Conservation (phyloP, 2,797 vertebrate genomes). For the Pyrocephalus nanus region DNA sequence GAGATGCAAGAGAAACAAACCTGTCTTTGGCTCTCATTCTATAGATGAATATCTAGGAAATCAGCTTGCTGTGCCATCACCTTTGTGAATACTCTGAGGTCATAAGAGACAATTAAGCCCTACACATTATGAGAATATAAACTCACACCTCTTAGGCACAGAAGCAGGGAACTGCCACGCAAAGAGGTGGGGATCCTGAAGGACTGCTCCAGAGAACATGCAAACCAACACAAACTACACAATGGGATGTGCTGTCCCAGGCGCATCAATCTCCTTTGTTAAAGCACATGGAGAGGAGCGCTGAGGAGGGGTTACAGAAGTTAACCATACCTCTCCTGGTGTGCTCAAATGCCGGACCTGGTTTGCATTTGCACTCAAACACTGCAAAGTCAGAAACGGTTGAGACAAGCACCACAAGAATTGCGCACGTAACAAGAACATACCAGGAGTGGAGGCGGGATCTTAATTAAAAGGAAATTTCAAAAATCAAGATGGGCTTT, state of each 20-base stretch:
- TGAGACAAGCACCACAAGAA: background rate
- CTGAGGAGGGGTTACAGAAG: background rate
- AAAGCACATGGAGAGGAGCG: background rate
- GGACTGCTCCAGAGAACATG: background rate
- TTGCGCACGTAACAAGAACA: rapidly evolving
- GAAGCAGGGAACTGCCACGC: background rate
- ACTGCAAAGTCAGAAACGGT: background rate
- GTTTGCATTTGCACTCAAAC: background rate
- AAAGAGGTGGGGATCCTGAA: background rate
- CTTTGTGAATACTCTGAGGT: background rate
- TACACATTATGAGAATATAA: background rate
- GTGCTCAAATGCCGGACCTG: background rate
- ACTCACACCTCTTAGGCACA: background rate
- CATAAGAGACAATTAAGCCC: background rate
- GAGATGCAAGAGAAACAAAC: background rate
- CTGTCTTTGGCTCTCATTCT: background rate
- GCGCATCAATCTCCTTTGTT: background rate
- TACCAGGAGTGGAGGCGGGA: background rate
- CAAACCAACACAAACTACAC: background rate
- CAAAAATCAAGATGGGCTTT: background rate
- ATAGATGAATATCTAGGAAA: background rate
- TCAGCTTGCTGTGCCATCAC: background rate
- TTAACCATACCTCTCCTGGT: background rate
- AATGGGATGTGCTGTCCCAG: rapidly evolving
- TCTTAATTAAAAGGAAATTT: background rate